Evolutionary conservation across 2,888 invertebrate genomes (phyloP), one percentile per base, ranked within the genome.

Genomic region (Neoitamus cyanurus): DNA sequence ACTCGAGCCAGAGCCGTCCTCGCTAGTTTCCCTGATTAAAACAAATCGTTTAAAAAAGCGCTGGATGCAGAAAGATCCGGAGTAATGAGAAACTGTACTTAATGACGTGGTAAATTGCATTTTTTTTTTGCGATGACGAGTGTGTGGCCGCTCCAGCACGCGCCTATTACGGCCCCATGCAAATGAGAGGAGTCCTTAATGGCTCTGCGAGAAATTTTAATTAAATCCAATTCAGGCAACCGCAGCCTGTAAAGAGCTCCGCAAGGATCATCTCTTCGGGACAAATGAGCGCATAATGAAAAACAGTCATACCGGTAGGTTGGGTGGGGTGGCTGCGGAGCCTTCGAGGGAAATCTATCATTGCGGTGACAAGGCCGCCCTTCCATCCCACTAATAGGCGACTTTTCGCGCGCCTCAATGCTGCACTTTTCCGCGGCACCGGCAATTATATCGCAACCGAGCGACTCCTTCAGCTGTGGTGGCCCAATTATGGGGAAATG

Each of bases 51-150:
- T 82, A 82, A 69, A 82, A 82, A 42, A 34, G 28, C 58, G 5
- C 58, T 20, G 58, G 25, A 9, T 9, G 58, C 58, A 36, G 69
- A 36, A 30, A 82, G 69, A 28, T 28, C 48, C 48, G 36, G 25
- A 82, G 82, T 82, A 82, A 82, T 82, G 82, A 69, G 82, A 82
- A 82, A 82, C 69, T 82, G 82, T 69, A 82, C 48, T 82, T 82
- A 82, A 82, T 82, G 82, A 82, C 36, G 82, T 82, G 82, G 82
- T 82, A 82, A 82, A 82, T 82, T 82, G 82, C 69, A 82, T 69
- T 69, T 82, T 80, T 80, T 31, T 28, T 68, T 58, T 28, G 48
- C 25, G 31, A 34, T 31, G 73, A 42, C 28, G 34, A 48, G 31
- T 48, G 58, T 78, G n/a, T 48, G 48, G 58, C 15, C 28, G 9